Percentiles rank a stretch among this genome's conserved stretches.
Conservation (phyloP, 1,140 invertebrate genomes). For the Lithobius niger region DNA sequence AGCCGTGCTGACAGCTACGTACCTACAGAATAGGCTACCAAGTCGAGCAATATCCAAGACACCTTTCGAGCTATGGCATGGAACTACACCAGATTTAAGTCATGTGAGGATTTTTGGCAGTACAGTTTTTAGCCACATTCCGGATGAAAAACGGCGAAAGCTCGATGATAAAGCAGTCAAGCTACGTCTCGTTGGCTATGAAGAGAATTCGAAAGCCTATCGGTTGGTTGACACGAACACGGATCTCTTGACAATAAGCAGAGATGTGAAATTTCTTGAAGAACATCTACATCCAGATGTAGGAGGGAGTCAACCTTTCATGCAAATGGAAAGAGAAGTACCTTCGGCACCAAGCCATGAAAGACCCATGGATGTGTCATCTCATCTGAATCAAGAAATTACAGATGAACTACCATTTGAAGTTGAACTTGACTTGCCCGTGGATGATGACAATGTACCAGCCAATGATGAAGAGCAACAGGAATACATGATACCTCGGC, state of each 20-base stretch:
- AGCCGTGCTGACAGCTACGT: slow-evolving; percentile 26
- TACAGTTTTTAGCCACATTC: slow-evolving; percentile 16
- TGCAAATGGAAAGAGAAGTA: too few species aligned
- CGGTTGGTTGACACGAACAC: background rate
- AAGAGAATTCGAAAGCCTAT: background rate
- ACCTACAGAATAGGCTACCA: slow-evolving; percentile 33
- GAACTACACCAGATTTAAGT: slow-evolving; percentile 20
- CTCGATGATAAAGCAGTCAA: background rate
- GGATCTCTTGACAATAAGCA: background rate
- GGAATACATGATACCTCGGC: background rate
- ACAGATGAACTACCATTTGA: background rate
- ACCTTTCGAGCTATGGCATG: slow-evolving; percentile 30
- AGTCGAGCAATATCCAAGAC: slow-evolving; percentile 29
- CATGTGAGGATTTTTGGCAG: slow-evolving; percentile 25
- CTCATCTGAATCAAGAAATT: too few species aligned
- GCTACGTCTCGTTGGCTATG: background rate
- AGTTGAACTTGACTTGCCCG: background rate
- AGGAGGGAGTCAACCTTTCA: too few species aligned
- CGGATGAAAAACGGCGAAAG: background rate
- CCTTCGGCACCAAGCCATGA: too few species aligned
- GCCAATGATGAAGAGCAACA: background rate
- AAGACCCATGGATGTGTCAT: too few species aligned
- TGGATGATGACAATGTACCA: background rate
- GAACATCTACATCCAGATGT: too few species aligned
- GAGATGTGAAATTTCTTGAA: background rate